Base-by-base conservation (phyloP, 2,888 invertebrate genomes). In the Sturmia bella region DNA sequence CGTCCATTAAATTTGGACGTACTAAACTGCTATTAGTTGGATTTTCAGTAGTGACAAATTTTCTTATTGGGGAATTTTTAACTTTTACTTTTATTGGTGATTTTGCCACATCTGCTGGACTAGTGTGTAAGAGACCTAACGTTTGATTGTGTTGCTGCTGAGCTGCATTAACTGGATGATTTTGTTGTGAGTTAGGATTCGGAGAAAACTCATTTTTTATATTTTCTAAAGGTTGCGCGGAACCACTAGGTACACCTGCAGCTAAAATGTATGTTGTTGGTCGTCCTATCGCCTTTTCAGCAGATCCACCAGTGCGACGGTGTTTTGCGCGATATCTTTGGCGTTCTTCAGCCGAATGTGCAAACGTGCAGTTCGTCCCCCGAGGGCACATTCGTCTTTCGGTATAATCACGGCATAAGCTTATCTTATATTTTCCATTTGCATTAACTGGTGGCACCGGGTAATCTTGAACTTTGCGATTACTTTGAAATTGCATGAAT, bases 301-400 rank as follows among this genome's bases (percentile, higher is more conserved):
- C 73, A 13, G 68, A 43, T 17, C 73, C 80, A 13, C 80, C 81
- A 17, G 73, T 50, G 11, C 81, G 94, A 15, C 94, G 92, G 87
- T 93, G 94, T 86, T 94, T 94, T 5, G 94, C 93, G 69, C 94
- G 92, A 87, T 94, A 94, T 81, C 95, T 95, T 87, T 98, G 97
- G 45, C 98, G 92, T 90, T 98, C 98, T 84, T 97, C 96, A 84
- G 96, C 96, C 0, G 96, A 96, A 90, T 98, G 98, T 6, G 98
- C 97, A 91, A 97, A 98, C 0, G 96, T 97, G 90, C 98, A 98
- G 86, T 95, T 94, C 52, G 93, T 94, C 4, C 97, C 96, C 11
- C 98, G 92, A 0, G 98, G 97, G 89, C 98, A 98, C 82, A 94
- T 94, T 0, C 96, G 94, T 13, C 96, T 93, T 24, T 95, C 92